Evolutionary conservation across 2,888 invertebrate species (phyloP), one percentile per base, ranked within the genome.

Genomic region (Shargacucullia verbasci): DNA sequence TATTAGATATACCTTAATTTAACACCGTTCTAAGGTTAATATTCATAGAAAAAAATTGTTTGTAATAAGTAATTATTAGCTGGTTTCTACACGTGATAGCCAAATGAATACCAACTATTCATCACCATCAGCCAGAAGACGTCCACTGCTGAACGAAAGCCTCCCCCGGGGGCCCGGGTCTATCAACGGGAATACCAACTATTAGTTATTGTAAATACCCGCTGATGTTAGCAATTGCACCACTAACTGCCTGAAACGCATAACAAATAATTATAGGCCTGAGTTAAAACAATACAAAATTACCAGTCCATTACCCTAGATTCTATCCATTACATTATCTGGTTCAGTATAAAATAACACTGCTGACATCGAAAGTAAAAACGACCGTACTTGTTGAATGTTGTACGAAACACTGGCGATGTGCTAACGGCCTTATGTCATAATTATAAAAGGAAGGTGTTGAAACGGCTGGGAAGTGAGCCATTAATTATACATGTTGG

Each of bases 391-490:
- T 27, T 35, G 20, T 20, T 20, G 20, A 20, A 2, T 20, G 20
- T 20, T 20, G 14, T 34, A 44, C 45, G 33, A 59, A 55, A 37
- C 15, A 9, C 14, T 12, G 37, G 44, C 33, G 52, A 46, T 39
- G 38, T 43, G 43, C 15, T 44, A 56, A 58, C 47, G 33, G 37
- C 33, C 43, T 68, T 45, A 73, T 60, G 52, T 59, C 47, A 65
- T 48, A 39, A 44, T 34, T 31, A 61, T 35, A 38, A 64, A 44
- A 60, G 44, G 45, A 52, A 59, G 44, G 61, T 61, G 56, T 68
- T 73, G 57, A 64, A 75, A 62, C 41, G 43, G 40, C 15, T 50
- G 56, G 55, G 57, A 75, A 56, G 57, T 38, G 27, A 61, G 43
- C 40, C 55, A 50, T 59, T 56, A 49, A 68, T 64, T 56, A 52